Percentiles rank a stretch among this genome's conserved stretches.
Conservation (phyloP, 2,797 vertebrate genomes). For the Lemur catta region DNA sequence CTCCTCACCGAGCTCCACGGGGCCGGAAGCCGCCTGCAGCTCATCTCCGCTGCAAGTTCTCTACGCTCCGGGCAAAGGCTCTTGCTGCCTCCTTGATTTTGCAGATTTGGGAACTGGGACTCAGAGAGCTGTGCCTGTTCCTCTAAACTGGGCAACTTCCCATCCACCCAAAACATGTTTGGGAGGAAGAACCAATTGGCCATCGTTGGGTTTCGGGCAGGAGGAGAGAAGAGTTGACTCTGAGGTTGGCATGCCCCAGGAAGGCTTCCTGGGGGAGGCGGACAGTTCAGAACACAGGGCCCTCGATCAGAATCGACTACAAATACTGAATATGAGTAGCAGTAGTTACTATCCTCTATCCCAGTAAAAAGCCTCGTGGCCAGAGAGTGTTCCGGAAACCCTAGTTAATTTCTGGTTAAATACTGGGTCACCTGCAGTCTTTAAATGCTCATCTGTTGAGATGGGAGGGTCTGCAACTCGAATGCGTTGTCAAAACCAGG, state of each 20-base stretch:
- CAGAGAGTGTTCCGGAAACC: not conserved
- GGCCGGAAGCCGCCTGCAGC: not conserved
- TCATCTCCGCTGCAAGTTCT: rapidly evolving
- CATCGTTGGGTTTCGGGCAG: rapidly evolving
- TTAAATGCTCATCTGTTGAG: not conserved
- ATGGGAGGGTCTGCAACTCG: not conserved
- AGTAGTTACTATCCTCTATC: rapidly evolving
- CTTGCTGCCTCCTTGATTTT: not conserved
- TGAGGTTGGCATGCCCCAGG: not conserved
- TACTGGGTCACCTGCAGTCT: not conserved
- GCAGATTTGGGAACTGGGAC: not conserved
- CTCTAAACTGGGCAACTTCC: not conserved
- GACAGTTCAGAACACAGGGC: not conserved
- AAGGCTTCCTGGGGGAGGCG: not conserved
- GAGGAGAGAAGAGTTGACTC: not conserved
- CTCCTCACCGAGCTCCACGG: rapidly evolving
- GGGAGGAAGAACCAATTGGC: not conserved
- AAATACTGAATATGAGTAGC: rapidly evolving
- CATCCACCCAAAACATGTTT: not conserved
- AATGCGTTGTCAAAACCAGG: not conserved
- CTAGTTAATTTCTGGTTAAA: not conserved
- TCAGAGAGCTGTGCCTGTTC: not conserved
- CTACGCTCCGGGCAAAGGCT: not conserved
- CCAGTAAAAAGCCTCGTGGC: not conserved
- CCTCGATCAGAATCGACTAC: not conserved